Conservation (phyloP, 1,140 invertebrate species). For the Polypedilum pembai region DNA sequence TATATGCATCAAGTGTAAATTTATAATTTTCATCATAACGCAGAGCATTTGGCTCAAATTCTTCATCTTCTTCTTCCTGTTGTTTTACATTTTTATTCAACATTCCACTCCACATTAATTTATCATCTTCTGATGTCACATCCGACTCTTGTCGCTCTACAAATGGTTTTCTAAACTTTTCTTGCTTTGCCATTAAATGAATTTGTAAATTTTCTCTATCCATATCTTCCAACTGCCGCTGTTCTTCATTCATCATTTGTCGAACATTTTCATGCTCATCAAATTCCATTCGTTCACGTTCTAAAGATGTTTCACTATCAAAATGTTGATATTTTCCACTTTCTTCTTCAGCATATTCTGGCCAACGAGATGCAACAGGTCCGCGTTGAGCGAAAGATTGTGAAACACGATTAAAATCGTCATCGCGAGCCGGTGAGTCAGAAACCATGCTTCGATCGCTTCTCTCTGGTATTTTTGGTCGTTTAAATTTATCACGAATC, state of each 20-base stretch:
- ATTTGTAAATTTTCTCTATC: constrained; percentile 43
- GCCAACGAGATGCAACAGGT: constrained; percentile 46
- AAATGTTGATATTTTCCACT: constrained; percentile 40
- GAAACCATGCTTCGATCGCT: constrained; percentile 41
- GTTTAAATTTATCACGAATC: constrained; percentile 55
- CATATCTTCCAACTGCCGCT: constrained; percentile 42
- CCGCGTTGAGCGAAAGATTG: constrained; percentile 41
- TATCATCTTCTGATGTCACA: constrained; percentile 42
- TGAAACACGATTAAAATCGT: constrained; percentile 48
- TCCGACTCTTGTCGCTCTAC: constrained; percentile 41
- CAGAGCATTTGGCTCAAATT: neutral
- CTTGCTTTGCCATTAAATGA: constrained; percentile 41
- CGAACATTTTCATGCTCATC: constrained; percentile 38
- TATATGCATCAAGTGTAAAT: neutral
- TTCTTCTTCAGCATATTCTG: constrained; percentile 45
- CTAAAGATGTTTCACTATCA: constrained; percentile 33
- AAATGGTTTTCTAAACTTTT: constrained; percentile 36
- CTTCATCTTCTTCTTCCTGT: constrained; percentile 2
- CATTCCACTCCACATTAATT: constrained; percentile 37
- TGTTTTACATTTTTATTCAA: neutral
- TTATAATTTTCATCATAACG: neutral
- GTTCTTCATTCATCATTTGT: constrained; percentile 36
- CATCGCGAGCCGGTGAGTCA: constrained; percentile 40
- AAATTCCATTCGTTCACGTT: constrained; percentile 43
- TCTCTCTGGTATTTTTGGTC: constrained; percentile 40